phyloP scores from a whole-genome alignment of 2,888 invertebrate species.

The Desoria tigrina region DNA sequence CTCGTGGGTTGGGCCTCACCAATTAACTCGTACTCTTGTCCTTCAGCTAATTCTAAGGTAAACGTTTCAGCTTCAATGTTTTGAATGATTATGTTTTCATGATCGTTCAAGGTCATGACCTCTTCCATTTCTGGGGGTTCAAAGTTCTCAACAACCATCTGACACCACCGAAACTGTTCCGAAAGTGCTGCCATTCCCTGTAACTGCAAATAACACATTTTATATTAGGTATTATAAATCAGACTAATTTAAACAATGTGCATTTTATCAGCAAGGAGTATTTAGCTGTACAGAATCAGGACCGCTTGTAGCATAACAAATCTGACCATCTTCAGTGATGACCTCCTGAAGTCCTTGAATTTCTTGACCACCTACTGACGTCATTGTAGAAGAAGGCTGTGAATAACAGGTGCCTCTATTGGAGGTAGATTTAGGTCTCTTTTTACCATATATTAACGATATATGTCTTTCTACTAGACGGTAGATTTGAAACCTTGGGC shows the following conservation, averaged over 20 bases:
- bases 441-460: no score
- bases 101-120: slow-evolving; percentile 2
- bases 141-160: slow-evolving; percentile 11
- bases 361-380: neutral
- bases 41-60: slow-evolving; percentile 50
- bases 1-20: slow-evolving; percentile 43
- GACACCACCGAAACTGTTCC: neutral
- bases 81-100: slow-evolving; percentile 6
- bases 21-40: slow-evolving; percentile 51
- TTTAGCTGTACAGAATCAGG: slow-evolving; percentile 3
- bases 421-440: neutral
- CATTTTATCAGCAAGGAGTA: neutral
- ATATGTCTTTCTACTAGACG: no score
- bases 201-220: no score
- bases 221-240: no score
- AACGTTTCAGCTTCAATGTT: slow-evolving; percentile 25
- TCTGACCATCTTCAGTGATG: slow-evolving; percentile 18
- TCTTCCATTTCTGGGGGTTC: slow-evolving; percentile 6
- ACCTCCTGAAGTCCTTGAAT: neutral
- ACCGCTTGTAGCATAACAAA: slow-evolving; percentile 13
- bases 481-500: neutral
- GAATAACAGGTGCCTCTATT: neutral
- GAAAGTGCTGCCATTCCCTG: neutral
- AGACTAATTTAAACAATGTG: neutral
- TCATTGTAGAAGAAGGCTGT: neutral